phyloP scores from a whole-genome alignment of 2,797 vertebrate species.

The Caiman crocodilus region DNA sequence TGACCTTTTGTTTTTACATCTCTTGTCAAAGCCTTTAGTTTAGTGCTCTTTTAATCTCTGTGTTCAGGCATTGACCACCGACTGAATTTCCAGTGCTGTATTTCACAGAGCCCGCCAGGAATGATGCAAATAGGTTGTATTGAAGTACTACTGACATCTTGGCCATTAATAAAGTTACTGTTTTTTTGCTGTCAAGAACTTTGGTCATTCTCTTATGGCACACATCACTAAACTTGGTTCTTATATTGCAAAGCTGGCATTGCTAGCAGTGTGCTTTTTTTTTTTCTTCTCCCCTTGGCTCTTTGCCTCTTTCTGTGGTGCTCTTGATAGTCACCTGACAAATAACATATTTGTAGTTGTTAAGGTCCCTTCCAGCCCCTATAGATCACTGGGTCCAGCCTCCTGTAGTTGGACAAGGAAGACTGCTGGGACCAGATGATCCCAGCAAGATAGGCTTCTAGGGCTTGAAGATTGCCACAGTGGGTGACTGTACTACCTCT shows the following conservation, averaged over 20 bases:
- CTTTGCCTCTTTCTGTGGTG: not conserved
- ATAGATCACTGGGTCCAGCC: too few species aligned
- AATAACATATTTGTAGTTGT: too few species aligned
- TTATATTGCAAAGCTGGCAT: accelerated
- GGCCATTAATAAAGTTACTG: not conserved
- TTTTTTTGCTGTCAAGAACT: not conserved
- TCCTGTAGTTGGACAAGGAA: too few species aligned
- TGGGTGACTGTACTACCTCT: too few species aligned
- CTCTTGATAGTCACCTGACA: too few species aligned
- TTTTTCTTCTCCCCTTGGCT: accelerated
- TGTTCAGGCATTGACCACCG: not conserved
- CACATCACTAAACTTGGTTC: not conserved
- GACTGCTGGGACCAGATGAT: too few species aligned
- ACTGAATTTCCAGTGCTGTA: not conserved
- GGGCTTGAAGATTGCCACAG: too few species aligned
- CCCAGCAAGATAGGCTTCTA: too few species aligned
- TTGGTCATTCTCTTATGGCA: not conserved
- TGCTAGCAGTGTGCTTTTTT: not conserved
- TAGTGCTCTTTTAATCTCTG: not conserved
- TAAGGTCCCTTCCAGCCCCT: too few species aligned
- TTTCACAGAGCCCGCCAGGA: not conserved
- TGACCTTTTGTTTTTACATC: not conserved
- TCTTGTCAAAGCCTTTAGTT: not conserved
- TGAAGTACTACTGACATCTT: not conserved
- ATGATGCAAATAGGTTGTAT: not conserved